A percentile compares a stretch with the other conserved stretches of the same genome.
Conservation (phyloP, 1,140 invertebrate genomes). For the Tetramorium alpestre region DNA sequence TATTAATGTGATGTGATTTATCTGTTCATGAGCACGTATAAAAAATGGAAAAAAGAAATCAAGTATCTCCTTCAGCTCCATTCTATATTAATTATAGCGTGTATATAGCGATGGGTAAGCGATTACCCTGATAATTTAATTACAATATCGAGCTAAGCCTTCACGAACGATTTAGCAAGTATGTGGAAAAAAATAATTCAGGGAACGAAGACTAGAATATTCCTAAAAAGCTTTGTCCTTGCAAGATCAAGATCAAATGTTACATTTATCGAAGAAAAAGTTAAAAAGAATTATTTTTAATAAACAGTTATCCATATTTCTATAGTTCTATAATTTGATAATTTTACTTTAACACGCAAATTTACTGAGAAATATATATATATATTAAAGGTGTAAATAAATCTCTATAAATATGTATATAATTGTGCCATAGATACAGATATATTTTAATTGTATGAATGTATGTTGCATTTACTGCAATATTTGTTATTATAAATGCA, state of each 20-base stretch:
- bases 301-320: not conserved
- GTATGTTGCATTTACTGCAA: not conserved
- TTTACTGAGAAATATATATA: not conserved
- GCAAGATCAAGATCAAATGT: slow-evolving; percentile 33
- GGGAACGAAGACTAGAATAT: slow-evolving; percentile 30
- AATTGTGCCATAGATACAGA: slow-evolving; percentile 3
- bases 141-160: slow-evolving; percentile 39
- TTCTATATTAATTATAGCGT: slow-evolving; percentile 49
- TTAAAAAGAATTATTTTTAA: not conserved
- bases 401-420: slow-evolving; percentile 29
- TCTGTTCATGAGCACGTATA: not conserved
- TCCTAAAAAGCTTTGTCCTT: slow-evolving; percentile 8
- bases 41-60: slow-evolving; percentile 17
- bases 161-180: slow-evolving; percentile 40
- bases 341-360: not conserved
- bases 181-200: slow-evolving; percentile 37
- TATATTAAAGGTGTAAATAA: not conserved
- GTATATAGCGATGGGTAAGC: slow-evolving; percentile 22
- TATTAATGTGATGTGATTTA: not conserved
- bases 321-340: not conserved
- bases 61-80: not conserved
- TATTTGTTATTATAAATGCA: not conserved
- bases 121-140: slow-evolving; percentile 49
- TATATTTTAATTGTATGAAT: slow-evolving; percentile 8
- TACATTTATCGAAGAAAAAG: not conserved